Base-by-base conservation (phyloP, 2,113 vertebrate genomes). In the Phoenicopterus ruber region DNA sequence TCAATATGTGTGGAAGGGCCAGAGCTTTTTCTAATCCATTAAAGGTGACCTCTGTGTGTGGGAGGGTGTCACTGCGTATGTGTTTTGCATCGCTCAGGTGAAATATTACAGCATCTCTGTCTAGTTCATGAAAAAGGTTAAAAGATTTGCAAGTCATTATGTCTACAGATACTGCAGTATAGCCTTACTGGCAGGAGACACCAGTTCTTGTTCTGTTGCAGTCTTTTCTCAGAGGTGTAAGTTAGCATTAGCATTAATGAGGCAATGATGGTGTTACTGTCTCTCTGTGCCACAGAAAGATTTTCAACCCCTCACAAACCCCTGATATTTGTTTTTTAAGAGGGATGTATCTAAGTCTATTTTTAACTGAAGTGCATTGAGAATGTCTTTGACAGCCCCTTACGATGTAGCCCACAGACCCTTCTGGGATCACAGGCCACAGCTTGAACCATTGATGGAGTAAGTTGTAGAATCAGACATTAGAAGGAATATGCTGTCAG, bases 251-350 rank as follows among this genome's bases (percentile, higher is more conserved):
- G 7, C 11, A 50, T 42, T 62, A 83, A 36, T 62, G 50, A 44
- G 11, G 21, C 22, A 67, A 24, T 55, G 17, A 34, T 52, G 6
- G 1, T 72, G 15, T 59, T 77, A 47, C 25, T 50, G 13, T 63
- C 28, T 74, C 9, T 82, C 77, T 77, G 38, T 78, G 36, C 42
- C 42, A 62, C 19, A 84, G 36, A 55, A n/a, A 38, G 9, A 34
- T 46, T 79, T 82, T 70, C 50, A 74, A 20, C 52, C 18, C 19
- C 58, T 87, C 28, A 42, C 15, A 78, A 52, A 28, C 2, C 11
- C 29, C 31, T 52, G 44, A 12, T 0, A 0, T 28, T 24, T n/a
- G 65, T 34, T 78, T 72, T 92, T 55, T 19, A 9, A 46, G 28
- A 70, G 11, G 6, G 1, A 16, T n/a, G 1, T 21, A 44, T 91